Conservation (phyloP, 53 echinoderm and acorn worm species). For the Glandiceps talaboti region DNA sequence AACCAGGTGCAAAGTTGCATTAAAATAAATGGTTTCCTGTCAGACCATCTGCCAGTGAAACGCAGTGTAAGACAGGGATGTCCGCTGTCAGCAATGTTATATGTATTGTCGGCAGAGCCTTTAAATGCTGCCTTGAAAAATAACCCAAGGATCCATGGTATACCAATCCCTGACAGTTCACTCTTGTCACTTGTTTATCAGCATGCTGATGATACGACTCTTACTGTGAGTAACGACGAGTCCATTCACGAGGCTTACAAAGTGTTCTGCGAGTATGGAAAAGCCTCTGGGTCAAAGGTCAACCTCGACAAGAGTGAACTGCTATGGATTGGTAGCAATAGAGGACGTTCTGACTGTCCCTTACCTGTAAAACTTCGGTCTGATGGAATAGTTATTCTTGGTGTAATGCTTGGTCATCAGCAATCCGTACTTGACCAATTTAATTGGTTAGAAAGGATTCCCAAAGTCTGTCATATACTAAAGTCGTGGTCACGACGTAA, state of each 20-base stretch:
- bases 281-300: constrained; percentile 11
- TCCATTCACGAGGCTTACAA: constrained; percentile 5
- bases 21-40: constrained; percentile 19
- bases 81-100: constrained; percentile 12
- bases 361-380: background rate
- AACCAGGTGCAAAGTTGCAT: constrained; percentile 2
- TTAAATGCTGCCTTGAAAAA: constrained; percentile 10
- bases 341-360: background rate
- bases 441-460: background rate
- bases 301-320: constrained; percentile 14
- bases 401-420: background rate
- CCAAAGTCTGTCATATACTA: background rate
- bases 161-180: constrained; percentile 9
- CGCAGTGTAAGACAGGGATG: constrained; percentile 6
- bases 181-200: constrained; percentile 4
- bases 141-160: constrained; percentile 8
- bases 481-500: background rate
- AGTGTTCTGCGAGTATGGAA: constrained; percentile 10
- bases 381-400: background rate
- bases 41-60: constrained; percentile 3
- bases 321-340: constrained; percentile 9
- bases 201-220: constrained; percentile 32
- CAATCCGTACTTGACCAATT: background rate
- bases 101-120: constrained; percentile 15
- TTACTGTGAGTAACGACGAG: constrained; percentile 9